Conservation (phyloP, 2,888 invertebrate genomes). For the Atrina japonica region DNA sequence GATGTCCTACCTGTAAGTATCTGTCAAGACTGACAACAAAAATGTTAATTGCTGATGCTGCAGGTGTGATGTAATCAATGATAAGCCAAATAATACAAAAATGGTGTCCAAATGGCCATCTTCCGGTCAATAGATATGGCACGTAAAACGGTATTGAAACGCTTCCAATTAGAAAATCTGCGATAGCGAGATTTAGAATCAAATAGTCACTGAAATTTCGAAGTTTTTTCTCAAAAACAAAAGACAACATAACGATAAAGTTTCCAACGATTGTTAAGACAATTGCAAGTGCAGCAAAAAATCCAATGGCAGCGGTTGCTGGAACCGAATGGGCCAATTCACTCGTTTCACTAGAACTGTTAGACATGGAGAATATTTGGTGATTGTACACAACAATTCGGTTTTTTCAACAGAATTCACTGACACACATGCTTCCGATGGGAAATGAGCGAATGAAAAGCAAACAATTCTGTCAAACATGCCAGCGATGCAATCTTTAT, state of each 20-base stretch:
- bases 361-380: not conserved
- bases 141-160: slow-evolving; percentile 54
- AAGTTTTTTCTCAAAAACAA: slow-evolving; percentile 52
- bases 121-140: slow-evolving; percentile 56
- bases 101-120: slow-evolving; percentile 52
- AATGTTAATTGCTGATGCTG: slow-evolving; percentile 61
- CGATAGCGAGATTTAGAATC: slow-evolving; percentile 63
- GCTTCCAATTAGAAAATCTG: slow-evolving; percentile 64
- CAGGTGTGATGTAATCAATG: slow-evolving; percentile 60
- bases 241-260: slow-evolving; percentile 58
- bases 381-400: no score
- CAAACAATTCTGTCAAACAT: no score
- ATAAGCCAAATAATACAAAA: slow-evolving; percentile 61
- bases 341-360: not conserved
- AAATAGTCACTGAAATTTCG: slow-evolving; percentile 65
- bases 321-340: slow-evolving; percentile 21
- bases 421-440: no score
- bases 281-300: slow-evolving; percentile 43
- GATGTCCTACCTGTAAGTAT: slow-evolving; percentile 55
- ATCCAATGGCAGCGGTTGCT: slow-evolving; percentile 31
- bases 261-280: slow-evolving; percentile 54
- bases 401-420: no score
- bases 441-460: no score
- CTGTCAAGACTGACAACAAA: slow-evolving; percentile 64
- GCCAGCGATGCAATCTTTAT: no score